These are phyloP conservation scores for Scaptomyza tumidula DNA, from an alignment of 2,888 invertebrate genomes.

Conservation along the genomic window DNA sequence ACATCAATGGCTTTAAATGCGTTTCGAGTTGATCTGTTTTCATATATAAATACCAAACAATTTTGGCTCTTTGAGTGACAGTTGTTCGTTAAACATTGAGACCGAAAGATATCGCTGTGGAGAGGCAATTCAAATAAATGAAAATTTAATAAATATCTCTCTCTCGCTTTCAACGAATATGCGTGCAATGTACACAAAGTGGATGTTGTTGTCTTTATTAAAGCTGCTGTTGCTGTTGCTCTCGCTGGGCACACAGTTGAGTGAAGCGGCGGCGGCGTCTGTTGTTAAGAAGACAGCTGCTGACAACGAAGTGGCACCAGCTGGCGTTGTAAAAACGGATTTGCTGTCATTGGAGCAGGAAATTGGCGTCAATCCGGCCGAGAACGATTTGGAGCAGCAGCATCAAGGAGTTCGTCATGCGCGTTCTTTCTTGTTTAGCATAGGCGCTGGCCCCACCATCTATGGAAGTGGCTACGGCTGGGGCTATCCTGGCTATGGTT, in stretches of 20 bases:
- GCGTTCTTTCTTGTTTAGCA: slow-evolving; percentile 54
- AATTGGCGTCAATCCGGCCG: slow-evolving; percentile 66
- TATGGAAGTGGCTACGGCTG: slow-evolving; percentile 43
- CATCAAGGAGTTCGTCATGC: slow-evolving; percentile 31
- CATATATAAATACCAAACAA: slow-evolving; percentile 60
- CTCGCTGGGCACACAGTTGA: slow-evolving; percentile 12
- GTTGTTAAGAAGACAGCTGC: slow-evolving; percentile 52
- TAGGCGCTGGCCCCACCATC: slow-evolving; percentile 51
- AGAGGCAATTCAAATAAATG: slow-evolving; percentile 53
- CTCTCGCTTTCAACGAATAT: slow-evolving; percentile 58
- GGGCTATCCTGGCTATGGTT: slow-evolving; percentile 39
- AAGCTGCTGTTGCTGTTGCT: slow-evolving; percentile 39
- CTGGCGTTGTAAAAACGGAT: slow-evolving; percentile 73
- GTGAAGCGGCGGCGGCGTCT: slow-evolving; percentile 26
- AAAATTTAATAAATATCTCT: slow-evolving; percentile 40
- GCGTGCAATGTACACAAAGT: slow-evolving; percentile 36
- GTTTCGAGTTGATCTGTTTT: slow-evolving; percentile 7
- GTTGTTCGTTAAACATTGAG: slow-evolving; percentile 50
- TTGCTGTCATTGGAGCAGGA: slow-evolving; percentile 78
- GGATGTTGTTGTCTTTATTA: slow-evolving; percentile 5
- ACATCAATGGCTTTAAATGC: slow-evolving; percentile 31
- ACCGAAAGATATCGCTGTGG: slow-evolving; percentile 19
- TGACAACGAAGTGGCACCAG: slow-evolving; percentile 76
- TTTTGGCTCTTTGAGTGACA: slow-evolving; percentile 44
- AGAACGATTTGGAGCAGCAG: slow-evolving; percentile 1